phyloP scores from a whole-genome alignment of 2,888 invertebrate genomes.

The Drosophila prolongata region DNA sequence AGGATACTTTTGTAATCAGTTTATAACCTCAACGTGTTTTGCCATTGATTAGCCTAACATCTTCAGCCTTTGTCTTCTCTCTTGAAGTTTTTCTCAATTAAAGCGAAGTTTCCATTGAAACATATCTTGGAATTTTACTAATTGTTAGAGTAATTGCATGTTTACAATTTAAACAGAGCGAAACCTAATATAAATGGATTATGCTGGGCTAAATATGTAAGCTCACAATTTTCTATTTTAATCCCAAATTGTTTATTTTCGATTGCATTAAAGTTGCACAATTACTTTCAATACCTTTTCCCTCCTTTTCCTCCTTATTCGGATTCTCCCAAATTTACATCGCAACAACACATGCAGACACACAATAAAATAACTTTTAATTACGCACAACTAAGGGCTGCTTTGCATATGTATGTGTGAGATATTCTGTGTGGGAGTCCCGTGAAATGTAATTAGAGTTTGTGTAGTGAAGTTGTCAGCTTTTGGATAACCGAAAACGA shows the following conservation, averaged over 20 bases:
- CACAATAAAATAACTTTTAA: slow-evolving; percentile 81
- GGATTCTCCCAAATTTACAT: not conserved
- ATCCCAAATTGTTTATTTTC: not conserved
- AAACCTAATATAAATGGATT: not conserved
- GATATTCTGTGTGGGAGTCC: slow-evolving; percentile 41
- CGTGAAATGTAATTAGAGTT: slow-evolving; percentile 79
- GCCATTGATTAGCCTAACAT: not conserved
- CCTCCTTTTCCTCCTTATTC: no score
- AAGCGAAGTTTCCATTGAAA: no score
- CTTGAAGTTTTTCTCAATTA: no score
- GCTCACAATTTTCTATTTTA: no score
- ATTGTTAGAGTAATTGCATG: no score
- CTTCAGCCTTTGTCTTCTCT: not conserved
- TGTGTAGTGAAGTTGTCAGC: slow-evolving; percentile 76
- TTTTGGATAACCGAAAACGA: slow-evolving; percentile 80
- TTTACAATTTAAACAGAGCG: not conserved
- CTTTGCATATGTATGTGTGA: slow-evolving; percentile 39
- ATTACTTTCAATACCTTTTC: not conserved
- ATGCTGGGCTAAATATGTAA: no score
- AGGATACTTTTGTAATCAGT: not conserved
- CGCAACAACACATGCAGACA: slow-evolving; percentile 24
- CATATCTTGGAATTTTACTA: no score
- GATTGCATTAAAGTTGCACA: not conserved
- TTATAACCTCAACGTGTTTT: not conserved
- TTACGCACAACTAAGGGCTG: slow-evolving; percentile 70